Conservation (phyloP, 2,888 invertebrate genomes). For the Cybosia mesomella region DNA sequence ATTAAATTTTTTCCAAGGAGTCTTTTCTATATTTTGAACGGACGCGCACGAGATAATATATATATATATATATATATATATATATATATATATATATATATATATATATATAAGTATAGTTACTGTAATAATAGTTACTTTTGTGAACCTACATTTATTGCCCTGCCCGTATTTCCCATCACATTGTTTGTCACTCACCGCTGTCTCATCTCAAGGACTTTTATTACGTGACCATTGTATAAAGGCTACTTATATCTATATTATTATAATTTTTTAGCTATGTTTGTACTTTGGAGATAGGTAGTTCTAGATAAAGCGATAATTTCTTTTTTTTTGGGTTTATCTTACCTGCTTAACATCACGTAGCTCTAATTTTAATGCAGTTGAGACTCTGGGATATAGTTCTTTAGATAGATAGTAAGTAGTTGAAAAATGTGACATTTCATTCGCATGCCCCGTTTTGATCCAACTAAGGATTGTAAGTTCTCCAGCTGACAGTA, state of each 20-base stretch:
- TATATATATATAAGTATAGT: not conserved
- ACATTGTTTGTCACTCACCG: conserved; percentile 39
- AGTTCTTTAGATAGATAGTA: not conserved
- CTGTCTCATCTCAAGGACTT: conserved; percentile 31
- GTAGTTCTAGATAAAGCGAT: not conserved
- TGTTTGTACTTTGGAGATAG: no score
- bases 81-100: not conserved
- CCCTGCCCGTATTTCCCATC: conserved; percentile 24
- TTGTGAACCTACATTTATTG: conserved; percentile 24
- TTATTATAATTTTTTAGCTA: no score
- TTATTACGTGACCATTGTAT: not conserved
- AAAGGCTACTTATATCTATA: no score
- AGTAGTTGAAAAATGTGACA: no score
- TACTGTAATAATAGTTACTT: conserved; percentile 11
- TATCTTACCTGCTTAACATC: not conserved
- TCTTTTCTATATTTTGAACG: no score
- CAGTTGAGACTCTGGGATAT: not conserved
- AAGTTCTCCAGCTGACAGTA: no score
- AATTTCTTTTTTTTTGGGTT: not conserved
- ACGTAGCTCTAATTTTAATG: not conserved
- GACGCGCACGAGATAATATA: no score
- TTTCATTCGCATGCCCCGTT: no score
- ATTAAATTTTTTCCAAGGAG: no score
- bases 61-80: no score
- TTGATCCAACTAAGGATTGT: no score